Conservation (phyloP, 2,797 vertebrate genomes). For the Serranus cabrilla region DNA sequence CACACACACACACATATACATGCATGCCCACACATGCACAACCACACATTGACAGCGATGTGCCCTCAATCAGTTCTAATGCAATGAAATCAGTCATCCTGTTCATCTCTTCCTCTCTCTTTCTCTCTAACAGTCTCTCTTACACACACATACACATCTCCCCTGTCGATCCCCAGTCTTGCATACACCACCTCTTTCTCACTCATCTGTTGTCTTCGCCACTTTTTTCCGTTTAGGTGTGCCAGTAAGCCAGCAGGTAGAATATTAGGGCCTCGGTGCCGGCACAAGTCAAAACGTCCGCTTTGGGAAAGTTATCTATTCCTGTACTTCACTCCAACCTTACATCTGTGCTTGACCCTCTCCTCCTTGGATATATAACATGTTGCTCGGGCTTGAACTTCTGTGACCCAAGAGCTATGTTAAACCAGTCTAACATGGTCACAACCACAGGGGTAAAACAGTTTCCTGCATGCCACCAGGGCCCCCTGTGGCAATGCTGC, state of each 20-base stretch:
- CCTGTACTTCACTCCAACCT: background rate
- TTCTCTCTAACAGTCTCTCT: conserved; percentile 1
- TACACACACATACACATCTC: background rate
- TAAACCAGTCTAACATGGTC: conserved; percentile 20
- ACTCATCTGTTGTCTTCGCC: conserved; percentile 20
- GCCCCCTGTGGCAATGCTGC: conserved; percentile 25
- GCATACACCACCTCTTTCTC: conserved; percentile 8
- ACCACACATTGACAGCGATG: conserved; percentile 41
- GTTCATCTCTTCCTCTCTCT: conserved; percentile 26
- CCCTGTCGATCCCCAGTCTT: background rate
- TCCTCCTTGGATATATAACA: background rate
- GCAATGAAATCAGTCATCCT: conserved; percentile 62
- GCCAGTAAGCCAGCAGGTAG: conserved; percentile 47
- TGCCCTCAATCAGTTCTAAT: conserved; percentile 63
- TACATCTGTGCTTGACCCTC: background rate
- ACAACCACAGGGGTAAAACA: conserved; percentile 17
- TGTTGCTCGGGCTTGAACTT: conserved; percentile 10
- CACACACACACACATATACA: conserved; percentile 4
- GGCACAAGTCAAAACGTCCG: conserved; percentile 23
- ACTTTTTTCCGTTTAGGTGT: conserved; percentile 30
- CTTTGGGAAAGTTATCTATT: conserved; percentile 4
- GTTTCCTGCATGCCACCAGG: conserved; percentile 28
- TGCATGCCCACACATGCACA: conserved; percentile 21
- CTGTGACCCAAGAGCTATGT: background rate
- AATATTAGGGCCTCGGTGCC: conserved; percentile 28